phyloP scores from a whole-genome alignment of 2,113 vertebrate species.

The Ptilorrhoa leucosticta region DNA sequence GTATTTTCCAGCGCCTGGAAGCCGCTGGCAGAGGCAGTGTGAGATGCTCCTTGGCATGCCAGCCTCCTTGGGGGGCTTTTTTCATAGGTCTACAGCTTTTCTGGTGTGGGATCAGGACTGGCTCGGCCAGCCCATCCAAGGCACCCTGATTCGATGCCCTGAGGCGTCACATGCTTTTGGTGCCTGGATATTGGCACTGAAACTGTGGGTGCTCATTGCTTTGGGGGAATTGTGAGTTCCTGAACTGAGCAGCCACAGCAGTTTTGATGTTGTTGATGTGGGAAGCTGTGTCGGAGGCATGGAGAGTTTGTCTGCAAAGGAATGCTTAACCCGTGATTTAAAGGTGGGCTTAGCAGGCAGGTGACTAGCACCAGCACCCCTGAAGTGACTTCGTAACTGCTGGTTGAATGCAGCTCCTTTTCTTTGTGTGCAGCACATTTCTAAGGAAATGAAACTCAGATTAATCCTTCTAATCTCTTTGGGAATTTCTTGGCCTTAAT shows the following conservation, averaged over 20 bases:
- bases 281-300: not conserved
- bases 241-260: not conserved
- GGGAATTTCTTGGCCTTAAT: not conserved
- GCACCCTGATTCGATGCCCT: not conserved
- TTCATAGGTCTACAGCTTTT: not conserved
- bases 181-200: not conserved
- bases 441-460: not conserved
- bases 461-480: slow-evolving; percentile 7
- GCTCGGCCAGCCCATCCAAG: rapidly evolving
- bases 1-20: slow-evolving; percentile 10
- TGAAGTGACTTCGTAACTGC: not conserved
- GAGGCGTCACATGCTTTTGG: not conserved
- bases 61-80: not conserved
- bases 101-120: rapidly evolving
- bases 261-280: not conserved
- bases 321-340: not conserved
- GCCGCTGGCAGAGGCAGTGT: not conserved
- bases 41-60: not conserved
- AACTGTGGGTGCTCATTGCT: not conserved
- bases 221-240: not conserved
- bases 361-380: not conserved
- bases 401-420: not conserved
- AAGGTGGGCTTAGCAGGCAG: not conserved
- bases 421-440: not conserved
- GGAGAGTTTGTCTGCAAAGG: not conserved